Base-by-base conservation (phyloP, 2,888 invertebrate genomes). In the Anagyrus pseudococci region DNA sequence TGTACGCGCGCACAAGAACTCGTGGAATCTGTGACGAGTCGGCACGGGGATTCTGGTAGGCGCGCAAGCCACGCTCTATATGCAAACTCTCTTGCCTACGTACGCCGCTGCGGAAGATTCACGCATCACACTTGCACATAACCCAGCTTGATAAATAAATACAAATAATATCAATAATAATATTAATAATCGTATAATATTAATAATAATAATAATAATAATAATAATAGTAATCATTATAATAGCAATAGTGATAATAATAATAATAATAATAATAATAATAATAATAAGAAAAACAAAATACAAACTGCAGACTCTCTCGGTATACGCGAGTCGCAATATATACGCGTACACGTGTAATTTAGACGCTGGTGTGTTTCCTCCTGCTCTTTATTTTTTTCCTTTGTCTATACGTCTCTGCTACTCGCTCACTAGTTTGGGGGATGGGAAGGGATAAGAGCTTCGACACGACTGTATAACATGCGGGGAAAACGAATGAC, bases 121-220 rank as follows among this genome's bases (percentile, higher is more conserved):
- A 50, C 58, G 49, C 49, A 58, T 66, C 60, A 68, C 63, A 63
- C 60, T 68, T 68, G 66, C 63, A 66, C 63, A 62, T 53, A 58
- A 68, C 56, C 66, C 66, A 66, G 58, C 58, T 41, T 68, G 61
- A 66, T 63, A 61, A 66, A 66, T 66, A 62, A 63, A 66, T 61
- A 68, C 52, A 64, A 64, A 68, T 48, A 60, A 54, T 40, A 60
- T 20, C 6, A 48, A 1, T 25, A 48, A 48, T 46, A 56, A 49
- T 54, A 48, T 58, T 60, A 54, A 47, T 56, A 50, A 53, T 53
- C 46, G 41, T 62, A 57, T 62, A 33, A 41, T 59, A 64, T 56
- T 55, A 56, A 48, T 50, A 59, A 64, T 54, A 56, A 49, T 43
- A 52, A 44, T 50, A 62, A 49, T 33, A 26, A 50, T 44, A 57